A percentile compares a stretch with the other conserved stretches of the same genome.
Conservation (phyloP, 1,140 invertebrate genomes). For the Belonocnema kinseyi region DNA sequence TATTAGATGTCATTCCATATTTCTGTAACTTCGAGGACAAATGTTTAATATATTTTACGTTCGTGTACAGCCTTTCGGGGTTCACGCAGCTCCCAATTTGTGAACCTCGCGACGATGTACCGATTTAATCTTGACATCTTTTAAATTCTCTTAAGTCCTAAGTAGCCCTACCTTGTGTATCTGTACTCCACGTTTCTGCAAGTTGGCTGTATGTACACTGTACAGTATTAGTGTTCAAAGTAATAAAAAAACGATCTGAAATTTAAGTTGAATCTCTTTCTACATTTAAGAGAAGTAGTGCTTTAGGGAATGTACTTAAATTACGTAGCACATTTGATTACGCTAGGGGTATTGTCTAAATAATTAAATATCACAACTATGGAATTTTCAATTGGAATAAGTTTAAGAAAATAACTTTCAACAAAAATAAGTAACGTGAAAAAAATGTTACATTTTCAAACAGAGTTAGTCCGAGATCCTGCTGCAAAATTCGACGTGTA, state of each 20-base stretch:
- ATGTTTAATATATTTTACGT: slow-evolving; percentile 34
- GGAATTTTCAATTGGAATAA: too few species aligned
- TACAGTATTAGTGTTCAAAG: slow-evolving; percentile 71
- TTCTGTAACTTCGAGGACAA: slow-evolving; percentile 68
- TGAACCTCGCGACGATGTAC: slow-evolving; percentile 64
- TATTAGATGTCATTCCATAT: slow-evolving; percentile 70
- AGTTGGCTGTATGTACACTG: slow-evolving; percentile 70
- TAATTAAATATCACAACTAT: too few species aligned
- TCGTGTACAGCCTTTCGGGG: slow-evolving; percentile 62
- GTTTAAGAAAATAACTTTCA: too few species aligned
- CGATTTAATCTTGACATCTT: slow-evolving; percentile 36
- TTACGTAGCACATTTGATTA: too few species aligned
- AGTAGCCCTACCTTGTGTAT: slow-evolving; percentile 56
- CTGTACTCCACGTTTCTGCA: slow-evolving; percentile 58
- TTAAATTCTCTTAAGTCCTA: slow-evolving; percentile 42
- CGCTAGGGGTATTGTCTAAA: too few species aligned
- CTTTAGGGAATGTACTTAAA: too few species aligned
- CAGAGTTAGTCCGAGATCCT: too few species aligned
- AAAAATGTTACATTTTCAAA: too few species aligned
- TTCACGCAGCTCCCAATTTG: slow-evolving; percentile 63
- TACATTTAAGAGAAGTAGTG: neutral
- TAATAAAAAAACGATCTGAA: slow-evolving; percentile 50
- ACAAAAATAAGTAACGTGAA: too few species aligned
- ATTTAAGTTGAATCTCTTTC: neutral
- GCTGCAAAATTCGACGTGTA: too few species aligned